Percentiles rank a stretch among this genome's conserved stretches.
Conservation (phyloP, 2,113 vertebrate species). For the Nothocercus nigrocapillus region DNA sequence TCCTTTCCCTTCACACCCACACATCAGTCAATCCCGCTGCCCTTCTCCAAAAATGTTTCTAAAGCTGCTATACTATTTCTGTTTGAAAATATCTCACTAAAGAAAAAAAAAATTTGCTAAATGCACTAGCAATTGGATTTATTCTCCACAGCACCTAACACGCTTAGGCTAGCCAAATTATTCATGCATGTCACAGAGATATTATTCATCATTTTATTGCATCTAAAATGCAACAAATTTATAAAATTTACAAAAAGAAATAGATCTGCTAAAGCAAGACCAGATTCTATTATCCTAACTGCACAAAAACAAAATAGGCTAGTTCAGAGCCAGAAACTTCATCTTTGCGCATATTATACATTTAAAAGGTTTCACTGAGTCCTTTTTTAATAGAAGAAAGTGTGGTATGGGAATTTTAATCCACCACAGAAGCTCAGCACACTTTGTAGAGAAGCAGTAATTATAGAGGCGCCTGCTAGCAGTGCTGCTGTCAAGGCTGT, state of each 20-base stretch:
- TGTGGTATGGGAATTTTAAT: not conserved
- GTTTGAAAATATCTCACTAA: not conserved
- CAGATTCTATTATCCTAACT: not conserved
- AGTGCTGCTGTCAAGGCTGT: not conserved
- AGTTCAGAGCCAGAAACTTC: not conserved
- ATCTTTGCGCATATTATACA: not conserved
- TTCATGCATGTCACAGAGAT: not conserved
- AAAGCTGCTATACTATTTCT: not conserved
- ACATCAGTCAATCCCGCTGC: not conserved
- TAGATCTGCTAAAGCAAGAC: not conserved
- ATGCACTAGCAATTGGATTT: not conserved
- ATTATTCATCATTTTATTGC: not conserved
- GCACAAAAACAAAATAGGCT: not conserved
- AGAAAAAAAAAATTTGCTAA: not conserved
- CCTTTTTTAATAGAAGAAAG: constrained; percentile 31
- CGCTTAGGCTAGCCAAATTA: not conserved
- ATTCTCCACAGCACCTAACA: not conserved
- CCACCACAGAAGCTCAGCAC: not conserved
- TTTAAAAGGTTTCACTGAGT: not conserved
- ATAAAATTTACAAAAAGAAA: not conserved
- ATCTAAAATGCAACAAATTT: not conserved
- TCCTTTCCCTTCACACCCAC: not conserved
- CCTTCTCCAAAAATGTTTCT: not conserved
- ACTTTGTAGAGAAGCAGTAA: constrained; percentile 23
- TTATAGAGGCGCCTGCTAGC: constrained; percentile 33